phyloP scores from a whole-genome alignment of 92 coral and sea anemone species.

The Montipora capitata region DNA sequence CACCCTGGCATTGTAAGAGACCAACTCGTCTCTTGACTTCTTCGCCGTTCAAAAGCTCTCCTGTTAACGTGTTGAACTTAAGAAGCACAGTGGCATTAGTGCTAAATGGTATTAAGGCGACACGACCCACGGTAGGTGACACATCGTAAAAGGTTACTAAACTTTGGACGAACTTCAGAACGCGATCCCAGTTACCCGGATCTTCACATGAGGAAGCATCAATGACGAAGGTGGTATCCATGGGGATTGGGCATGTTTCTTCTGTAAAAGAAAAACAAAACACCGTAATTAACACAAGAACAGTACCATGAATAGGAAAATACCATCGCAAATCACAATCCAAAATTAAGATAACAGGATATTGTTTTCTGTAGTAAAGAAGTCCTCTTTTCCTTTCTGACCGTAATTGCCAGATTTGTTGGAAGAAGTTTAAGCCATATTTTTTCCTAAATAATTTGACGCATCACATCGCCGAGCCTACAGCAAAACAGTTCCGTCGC shows the following conservation, averaged over 20 bases:
- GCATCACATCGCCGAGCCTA: too few species aligned
- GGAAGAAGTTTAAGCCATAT: background rate
- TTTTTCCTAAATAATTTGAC: too few species aligned
- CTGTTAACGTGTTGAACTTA: conserved; percentile 78
- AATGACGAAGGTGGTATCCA: conserved; percentile 83
- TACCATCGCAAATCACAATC: background rate
- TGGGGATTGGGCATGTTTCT: conserved; percentile 74
- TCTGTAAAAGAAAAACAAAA: conserved; percentile 27
- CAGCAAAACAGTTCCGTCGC: too few species aligned
- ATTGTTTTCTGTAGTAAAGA: too few species aligned
- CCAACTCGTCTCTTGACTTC: conserved; percentile 18
- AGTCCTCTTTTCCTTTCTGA: too few species aligned
- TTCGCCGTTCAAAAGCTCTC: conserved; percentile 69
- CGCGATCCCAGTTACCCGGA: conserved; percentile 74
- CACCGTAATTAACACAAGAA: too few species aligned
- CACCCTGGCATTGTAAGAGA: conserved; percentile 21
- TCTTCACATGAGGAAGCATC: conserved; percentile 87
- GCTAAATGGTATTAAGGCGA: conserved; percentile 71
- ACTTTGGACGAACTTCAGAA: conserved; percentile 74
- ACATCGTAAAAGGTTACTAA: conserved; percentile 72
- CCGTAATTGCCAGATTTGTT: too few species aligned
- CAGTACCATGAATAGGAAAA: too few species aligned
- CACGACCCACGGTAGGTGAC: conserved; percentile 71
- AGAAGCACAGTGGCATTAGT: conserved; percentile 67
- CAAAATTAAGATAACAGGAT: too few species aligned